These are phyloP conservation scores for Sebastes nivosus DNA, from an alignment of 2,797 vertebrate genomes.

Conservation along the genomic window DNA sequence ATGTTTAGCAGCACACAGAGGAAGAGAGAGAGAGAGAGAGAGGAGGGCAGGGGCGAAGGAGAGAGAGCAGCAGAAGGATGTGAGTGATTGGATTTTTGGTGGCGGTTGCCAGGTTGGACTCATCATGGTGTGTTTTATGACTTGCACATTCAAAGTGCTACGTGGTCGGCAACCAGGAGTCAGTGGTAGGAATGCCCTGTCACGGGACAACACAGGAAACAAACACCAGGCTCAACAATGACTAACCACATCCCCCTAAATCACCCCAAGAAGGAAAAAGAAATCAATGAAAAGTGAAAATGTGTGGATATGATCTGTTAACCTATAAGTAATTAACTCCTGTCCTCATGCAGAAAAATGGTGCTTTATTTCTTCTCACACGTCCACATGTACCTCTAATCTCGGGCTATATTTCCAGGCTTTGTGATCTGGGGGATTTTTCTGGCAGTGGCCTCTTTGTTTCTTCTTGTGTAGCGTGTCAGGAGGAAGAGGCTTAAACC, in stretches of 20 bases:
- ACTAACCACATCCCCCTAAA: slow-evolving; percentile 1
- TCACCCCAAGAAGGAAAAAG: neutral
- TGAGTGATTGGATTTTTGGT: slow-evolving; percentile 39
- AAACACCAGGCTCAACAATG: slow-evolving; percentile 9
- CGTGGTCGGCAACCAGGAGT: slow-evolving; percentile 29
- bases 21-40: slow-evolving; percentile 48
- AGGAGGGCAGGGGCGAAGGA: slow-evolving; percentile 23
- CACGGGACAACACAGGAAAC: slow-evolving; percentile 31
- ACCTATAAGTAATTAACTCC: slow-evolving; percentile 5
- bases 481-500: slow-evolving; percentile 44
- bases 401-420: slow-evolving; percentile 51
- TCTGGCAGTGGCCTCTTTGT: slow-evolving; percentile 48
- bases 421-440: slow-evolving; percentile 51
- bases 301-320: neutral
- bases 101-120: slow-evolving; percentile 69
- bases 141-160: slow-evolving; percentile 59
- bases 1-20: slow-evolving; percentile 74
- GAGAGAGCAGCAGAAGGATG: slow-evolving; percentile 51
- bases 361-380: slow-evolving; percentile 31
- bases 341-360: slow-evolving; percentile 10
- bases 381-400: slow-evolving; percentile 42
- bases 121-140: slow-evolving; percentile 72
- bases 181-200: slow-evolving; percentile 32
- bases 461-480: slow-evolving; percentile 22
- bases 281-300: neutral